Evolutionary conservation across 2,113 vertebrate species (phyloP), one percentile per base, ranked within the genome.

Genomic region (Tinamus guttatus): DNA sequence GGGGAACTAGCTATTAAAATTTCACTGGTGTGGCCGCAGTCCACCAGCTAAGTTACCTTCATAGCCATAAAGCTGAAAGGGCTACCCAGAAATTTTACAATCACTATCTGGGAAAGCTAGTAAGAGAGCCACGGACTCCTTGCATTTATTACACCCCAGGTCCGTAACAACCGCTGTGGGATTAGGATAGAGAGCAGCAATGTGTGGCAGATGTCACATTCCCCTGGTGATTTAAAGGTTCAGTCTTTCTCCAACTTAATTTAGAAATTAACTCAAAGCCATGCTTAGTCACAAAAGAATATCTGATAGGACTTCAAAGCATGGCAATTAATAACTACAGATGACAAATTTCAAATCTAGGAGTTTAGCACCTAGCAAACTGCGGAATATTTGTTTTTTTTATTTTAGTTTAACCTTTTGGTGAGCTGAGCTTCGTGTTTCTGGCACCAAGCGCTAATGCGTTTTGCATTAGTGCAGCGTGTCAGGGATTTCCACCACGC

Each of bases 21-120:
- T 94, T 95, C 96, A 97, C 74, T 91, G 96, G 75, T 94, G 83
- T 89, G 92, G 89, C 81, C 96, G 80, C 92, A 96, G 92, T 89
- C 94, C 95, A 97, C 97, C 95, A 97, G 85, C 86, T 90, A 92
- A 89, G 95, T 94, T 97, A 87, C 94, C 92, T 97, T 96, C 85
- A 76, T 68, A 87, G 64, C 51, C 83, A 88, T 96, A 93, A 98
- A 97, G 90, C 77, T 89, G 95, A 93, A 82, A 96, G 81, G 82
- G 77, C 87, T 96, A 94, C 34, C 86, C 90, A 98, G 94, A 93
- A 93, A 92, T 97, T 97, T 97, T 97, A 98, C 77, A 95, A 16
- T 79, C 79, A 27, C 87, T 93, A 78, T 93, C 87, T 95, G 83
- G 77, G 87, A 95, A 95, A 97, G 49, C 78, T 76, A 95, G 90